Conservation (phyloP, 2,888 invertebrate genomes). For the Dynastes tityus region DNA sequence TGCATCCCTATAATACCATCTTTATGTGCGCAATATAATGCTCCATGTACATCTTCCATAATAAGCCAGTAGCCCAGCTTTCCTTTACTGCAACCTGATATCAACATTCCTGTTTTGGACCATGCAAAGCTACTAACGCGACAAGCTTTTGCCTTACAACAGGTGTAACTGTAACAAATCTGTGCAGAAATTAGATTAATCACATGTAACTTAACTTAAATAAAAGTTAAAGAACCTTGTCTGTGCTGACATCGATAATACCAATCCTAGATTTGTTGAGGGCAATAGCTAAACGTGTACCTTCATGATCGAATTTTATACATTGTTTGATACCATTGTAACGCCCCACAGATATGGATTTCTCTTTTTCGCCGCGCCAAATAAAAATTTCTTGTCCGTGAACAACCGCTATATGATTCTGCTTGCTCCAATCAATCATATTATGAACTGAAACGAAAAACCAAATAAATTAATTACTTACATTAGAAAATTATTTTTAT, state of each 20-base stretch:
- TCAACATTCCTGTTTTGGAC: constrained; percentile 52
- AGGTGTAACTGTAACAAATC: constrained; percentile 11
- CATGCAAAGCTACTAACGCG: constrained; percentile 55
- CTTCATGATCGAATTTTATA: constrained; percentile 35
- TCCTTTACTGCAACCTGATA: constrained; percentile 59
- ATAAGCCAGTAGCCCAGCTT: constrained; percentile 54
- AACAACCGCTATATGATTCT: constrained; percentile 31
- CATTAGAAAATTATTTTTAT: too few species aligned
- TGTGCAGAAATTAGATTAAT: too few species aligned
- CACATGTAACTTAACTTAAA: too few species aligned
- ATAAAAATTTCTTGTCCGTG: constrained; percentile 23
- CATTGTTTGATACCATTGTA: constrained; percentile 6
- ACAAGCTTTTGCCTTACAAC: constrained; percentile 48
- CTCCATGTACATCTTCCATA: not conserved
- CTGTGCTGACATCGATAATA: constrained; percentile 25
- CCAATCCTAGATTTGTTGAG: constrained; percentile 23
- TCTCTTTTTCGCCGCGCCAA: constrained; percentile 36
- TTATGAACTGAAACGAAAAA: constrained; percentile 32
- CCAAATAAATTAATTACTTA: too few species aligned
- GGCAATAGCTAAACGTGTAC: constrained; percentile 36
- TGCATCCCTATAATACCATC: constrained; percentile 57
- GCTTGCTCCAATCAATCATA: constrained; percentile 44
- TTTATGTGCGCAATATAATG: constrained; percentile 50
- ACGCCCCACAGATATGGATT: not conserved
- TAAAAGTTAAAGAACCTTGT: not conserved